These are phyloP conservation scores for Ephestia elutella DNA, from an alignment of 1,140 invertebrate genomes.

Conservation along the genomic window DNA sequence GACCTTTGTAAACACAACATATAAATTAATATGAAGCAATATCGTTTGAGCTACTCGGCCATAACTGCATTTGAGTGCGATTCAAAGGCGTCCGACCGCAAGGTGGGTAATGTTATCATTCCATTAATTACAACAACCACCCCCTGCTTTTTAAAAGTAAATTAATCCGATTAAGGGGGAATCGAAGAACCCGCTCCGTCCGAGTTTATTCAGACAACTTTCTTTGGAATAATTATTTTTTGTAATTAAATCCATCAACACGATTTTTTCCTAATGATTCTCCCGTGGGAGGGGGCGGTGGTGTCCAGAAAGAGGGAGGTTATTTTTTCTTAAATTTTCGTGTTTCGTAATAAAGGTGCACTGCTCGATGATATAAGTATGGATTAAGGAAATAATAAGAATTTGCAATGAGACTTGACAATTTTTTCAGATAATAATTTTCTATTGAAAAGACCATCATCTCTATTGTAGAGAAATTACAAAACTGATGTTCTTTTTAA, in stretches of 20 bases:
- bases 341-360: constrained; percentile 29
- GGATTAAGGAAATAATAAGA: not conserved
- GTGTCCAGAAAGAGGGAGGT: constrained; percentile 26
- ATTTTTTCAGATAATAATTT: constrained; percentile 6
- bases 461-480: too few relatives aligned
- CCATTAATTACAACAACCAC: constrained; percentile 71
- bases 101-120: constrained; percentile 73
- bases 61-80: not conserved
- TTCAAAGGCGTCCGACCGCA: constrained; percentile 50
- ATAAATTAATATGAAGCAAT: not conserved
- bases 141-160: constrained; percentile 72
- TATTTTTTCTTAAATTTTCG: constrained; percentile 38
- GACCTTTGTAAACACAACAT: not conserved
- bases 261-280: constrained; percentile 74
- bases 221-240: constrained; percentile 73
- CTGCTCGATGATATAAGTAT: constrained; percentile 9
- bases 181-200: constrained; percentile 71
- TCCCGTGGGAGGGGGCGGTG: constrained; percentile 55
- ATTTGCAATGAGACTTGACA: not conserved
- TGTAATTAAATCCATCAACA: constrained; percentile 74
- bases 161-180: constrained; percentile 73
- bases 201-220: constrained; percentile 70
- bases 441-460: too few relatives aligned
- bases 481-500: too few relatives aligned
- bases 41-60: not conserved